Evolutionary conservation across 1,140 invertebrate species (phyloP), one percentile per base, ranked within the genome.

Genomic region (Archivesica marissinica): DNA sequence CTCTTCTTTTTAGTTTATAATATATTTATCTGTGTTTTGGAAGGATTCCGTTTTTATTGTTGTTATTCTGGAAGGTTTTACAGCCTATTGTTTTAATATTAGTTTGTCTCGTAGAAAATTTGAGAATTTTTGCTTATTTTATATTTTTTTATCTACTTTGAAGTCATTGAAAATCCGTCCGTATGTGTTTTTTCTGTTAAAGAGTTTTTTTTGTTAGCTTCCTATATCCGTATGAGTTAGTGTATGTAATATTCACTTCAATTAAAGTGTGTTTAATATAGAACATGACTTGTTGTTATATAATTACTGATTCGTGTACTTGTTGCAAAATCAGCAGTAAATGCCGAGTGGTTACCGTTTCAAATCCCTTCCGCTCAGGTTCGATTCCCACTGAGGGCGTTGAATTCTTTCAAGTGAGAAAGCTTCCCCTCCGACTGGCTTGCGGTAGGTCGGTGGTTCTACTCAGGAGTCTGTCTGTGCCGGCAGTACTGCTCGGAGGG

Each of bases 261-360:
- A 64, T 64, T 79, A 79, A 79, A 79, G 76, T 64, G 76, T 79
- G 76, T 30, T 66, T 66, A 79, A 47, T 72, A 72, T 72, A 72
- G 66, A 47, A 44, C 25, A 3, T 39, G 2, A 17, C 20, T 38
- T 66, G 64, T 66, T 66, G 9, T 11, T 50, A 50, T 11, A 11
- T 20, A 50, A 11, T 50, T 50, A 50, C n/a, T n/a, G n/a, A n/a
- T n/a, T n/a, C n/a, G n/a, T n/a, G n/a, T n/a, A n/a, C n/a, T n/a
- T n/a, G n/a, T n/a, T n/a, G n/a, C n/a, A n/a, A n/a, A n/a, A n/a
- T n/a, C n/a, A n/a, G n/a, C n/a, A n/a, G n/a, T n/a, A n/a, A n/a
- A n/a, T n/a, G n/a, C n/a, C n/a, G n/a, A n/a, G n/a, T n/a, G n/a
- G n/a, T n/a, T n/a, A n/a, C n/a, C n/a, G n/a, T n/a, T n/a, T n/a